Conservation (phyloP, 2,113 vertebrate genomes). For the Sardina pilchardus region DNA sequence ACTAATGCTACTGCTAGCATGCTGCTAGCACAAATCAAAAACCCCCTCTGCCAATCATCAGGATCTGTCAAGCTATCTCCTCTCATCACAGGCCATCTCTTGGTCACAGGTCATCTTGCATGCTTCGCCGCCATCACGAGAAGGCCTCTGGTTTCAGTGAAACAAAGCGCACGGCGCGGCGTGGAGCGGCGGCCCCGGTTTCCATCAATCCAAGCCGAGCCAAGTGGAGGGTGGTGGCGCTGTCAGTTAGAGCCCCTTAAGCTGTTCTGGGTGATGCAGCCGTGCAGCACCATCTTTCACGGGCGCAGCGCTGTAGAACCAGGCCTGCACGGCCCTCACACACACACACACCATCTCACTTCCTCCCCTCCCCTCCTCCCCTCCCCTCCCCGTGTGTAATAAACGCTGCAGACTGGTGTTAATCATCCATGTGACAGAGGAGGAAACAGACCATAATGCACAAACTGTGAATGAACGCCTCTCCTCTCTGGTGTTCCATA, state of each 20-base stretch:
- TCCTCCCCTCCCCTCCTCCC: not conserved
- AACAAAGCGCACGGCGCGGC: not conserved
- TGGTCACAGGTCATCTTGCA: not conserved
- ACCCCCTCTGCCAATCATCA: not conserved
- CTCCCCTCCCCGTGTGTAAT: slow-evolving; percentile 32
- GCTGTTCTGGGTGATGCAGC: not conserved
- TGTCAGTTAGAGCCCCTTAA: not conserved
- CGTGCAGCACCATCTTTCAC: not conserved
- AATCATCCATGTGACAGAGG: slow-evolving; percentile 42
- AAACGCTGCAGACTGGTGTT: slow-evolving; percentile 43
- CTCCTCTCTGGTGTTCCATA: slow-evolving; percentile 16
- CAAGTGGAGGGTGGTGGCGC: not conserved
- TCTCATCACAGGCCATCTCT: not conserved
- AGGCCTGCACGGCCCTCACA: slow-evolving; percentile 23
- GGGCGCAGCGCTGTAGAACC: not conserved
- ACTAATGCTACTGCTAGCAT: not conserved
- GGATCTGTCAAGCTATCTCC: not conserved
- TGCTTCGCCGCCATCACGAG: not conserved
- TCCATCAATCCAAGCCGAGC: not conserved
- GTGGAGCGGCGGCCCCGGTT: too few species aligned
- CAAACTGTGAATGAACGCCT: slow-evolving; percentile 24
- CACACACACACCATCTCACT: too few species aligned
- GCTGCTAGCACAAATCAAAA: not conserved
- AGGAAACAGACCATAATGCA: slow-evolving; percentile 17
- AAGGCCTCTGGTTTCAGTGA: not conserved